Evolutionary conservation across 2,113 vertebrate species (phyloP).

Genomic region (Hyperopisus bebe): DNA sequence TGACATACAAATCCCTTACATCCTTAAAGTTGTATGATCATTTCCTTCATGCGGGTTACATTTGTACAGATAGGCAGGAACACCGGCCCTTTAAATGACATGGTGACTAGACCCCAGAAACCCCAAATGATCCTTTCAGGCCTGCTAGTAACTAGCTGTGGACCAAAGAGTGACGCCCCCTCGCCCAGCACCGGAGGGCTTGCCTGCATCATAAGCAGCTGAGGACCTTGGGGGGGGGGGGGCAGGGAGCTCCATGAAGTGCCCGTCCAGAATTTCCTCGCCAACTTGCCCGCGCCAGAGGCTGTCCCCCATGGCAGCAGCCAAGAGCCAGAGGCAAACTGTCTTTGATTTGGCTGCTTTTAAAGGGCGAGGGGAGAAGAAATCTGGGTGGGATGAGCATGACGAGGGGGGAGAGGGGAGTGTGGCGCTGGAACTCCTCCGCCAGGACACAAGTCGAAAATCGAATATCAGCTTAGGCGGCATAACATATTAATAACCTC

Average conservation of each 20-base stretch:
- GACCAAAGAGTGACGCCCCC: background rate
- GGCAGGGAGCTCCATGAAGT: background rate
- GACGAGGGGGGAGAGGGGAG: constrained; percentile 20
- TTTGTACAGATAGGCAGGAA: background rate
- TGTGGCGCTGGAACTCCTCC: background rate
- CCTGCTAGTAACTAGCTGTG: background rate
- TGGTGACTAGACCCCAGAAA: background rate
- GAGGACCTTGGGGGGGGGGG: background rate
- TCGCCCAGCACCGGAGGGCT: background rate
- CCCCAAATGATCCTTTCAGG: background rate
- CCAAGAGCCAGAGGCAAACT: background rate
- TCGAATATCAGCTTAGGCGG: background rate
- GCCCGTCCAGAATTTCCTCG: background rate
- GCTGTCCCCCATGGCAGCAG: background rate
- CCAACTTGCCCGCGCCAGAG: background rate
- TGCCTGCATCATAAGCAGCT: background rate
- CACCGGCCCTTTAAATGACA: background rate
- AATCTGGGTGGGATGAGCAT: background rate
- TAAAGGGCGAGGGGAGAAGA: background rate
- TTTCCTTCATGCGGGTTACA: background rate
- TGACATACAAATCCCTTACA: background rate
- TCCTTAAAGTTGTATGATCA: background rate
- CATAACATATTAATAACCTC: background rate
- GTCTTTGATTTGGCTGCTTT: background rate
- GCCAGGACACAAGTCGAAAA: background rate